Evolutionary conservation across 1,140 invertebrate species (phyloP), one percentile per base, ranked within the genome.

Genomic region (Zaprionus ornatus): DNA sequence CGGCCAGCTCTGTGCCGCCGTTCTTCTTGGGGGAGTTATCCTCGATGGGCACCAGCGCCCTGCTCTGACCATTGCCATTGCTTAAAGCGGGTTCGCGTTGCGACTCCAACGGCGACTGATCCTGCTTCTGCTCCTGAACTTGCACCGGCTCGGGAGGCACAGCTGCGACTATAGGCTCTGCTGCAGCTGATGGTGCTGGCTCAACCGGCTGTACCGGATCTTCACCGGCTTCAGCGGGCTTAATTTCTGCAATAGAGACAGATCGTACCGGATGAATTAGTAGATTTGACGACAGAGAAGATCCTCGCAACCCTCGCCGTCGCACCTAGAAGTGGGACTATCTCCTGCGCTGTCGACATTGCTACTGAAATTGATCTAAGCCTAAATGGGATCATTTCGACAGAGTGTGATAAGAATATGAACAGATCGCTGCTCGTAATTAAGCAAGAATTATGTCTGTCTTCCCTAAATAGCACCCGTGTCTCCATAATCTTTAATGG

Each of bases 281-380:
- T 6, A 37, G 4, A n/a, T 4, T 9, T 4, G 19, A 1, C 1
- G 3, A 4, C 12, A 10, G 6, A 6, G 4, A 9, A 50, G 12
- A 54, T 23, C 27, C 65, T 72, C 1, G 4, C 37, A 17, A 10
- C 7, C 1, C 7, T 45, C 37, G 13, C 5, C 7, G n/a, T 15
- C 15, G 5, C 37, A 88, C 83, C 83, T 48, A 87, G 50, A 3
- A 87, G 80, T 35, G 83, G 84, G 12, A 83, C 84, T 21, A 66
- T 64, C 70, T 87, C 80, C 32, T 62, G 61, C 17, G 69, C 48
- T 25, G 25, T 45, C 59, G 74, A 55, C 82, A 86, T 87, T 50
- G 42, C 50, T 9, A 60, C 35, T 61, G 32, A 21, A 12, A 17
- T 27, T 54, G 52, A 55, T 55, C 52, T 27, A 15, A 15, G 15